Percentiles rank a stretch among this genome's conserved stretches.
Evolutionary conservation across 1,140 invertebrate species (phyloP).

Genomic region (Calephelis nemesis): DNA sequence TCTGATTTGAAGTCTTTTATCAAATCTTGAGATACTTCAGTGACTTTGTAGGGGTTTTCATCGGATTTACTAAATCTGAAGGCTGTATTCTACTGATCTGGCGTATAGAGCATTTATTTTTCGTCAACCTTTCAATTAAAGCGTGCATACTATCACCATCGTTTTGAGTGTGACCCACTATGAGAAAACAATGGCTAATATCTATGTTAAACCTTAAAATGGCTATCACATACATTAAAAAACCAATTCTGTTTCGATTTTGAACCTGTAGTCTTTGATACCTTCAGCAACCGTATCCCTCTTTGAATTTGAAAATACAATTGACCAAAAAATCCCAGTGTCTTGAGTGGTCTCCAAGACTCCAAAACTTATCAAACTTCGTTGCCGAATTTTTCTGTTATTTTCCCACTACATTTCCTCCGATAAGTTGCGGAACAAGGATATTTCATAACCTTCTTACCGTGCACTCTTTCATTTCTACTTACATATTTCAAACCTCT

Average conservation of each 20-base stretch:
- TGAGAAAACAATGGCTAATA: neutral
- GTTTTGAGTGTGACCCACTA: conserved; percentile 4
- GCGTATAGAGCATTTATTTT: neutral
- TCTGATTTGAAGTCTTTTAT: neutral
- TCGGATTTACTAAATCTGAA: conserved; percentile 24
- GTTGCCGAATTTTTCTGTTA: conserved; percentile 25
- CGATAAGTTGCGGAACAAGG: conserved; percentile 24
- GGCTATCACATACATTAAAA: conserved; percentile 14
- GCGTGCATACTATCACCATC: neutral
- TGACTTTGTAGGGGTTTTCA: too few species aligned
- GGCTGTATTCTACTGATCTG: conserved; percentile 1
- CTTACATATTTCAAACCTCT: conserved; percentile 29
- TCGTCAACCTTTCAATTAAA: neutral
- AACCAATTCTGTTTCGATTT: conserved; percentile 19
- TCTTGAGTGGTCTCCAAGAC: conserved; percentile 30
- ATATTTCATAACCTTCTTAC: conserved; percentile 25
- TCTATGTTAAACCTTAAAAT: conserved; percentile 2
- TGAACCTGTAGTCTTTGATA: neutral
- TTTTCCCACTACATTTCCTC: conserved; percentile 31
- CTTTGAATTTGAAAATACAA: conserved; percentile 40
- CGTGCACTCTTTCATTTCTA: conserved; percentile 29
- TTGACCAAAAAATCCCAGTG: conserved; percentile 36
- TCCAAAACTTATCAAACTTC: conserved; percentile 34
- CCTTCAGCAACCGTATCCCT: conserved; percentile 18
- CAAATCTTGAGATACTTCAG: neutral